Evolutionary conservation across 2,797 vertebrate species (phyloP).

Genomic region (Megalops cyprinoides): DNA sequence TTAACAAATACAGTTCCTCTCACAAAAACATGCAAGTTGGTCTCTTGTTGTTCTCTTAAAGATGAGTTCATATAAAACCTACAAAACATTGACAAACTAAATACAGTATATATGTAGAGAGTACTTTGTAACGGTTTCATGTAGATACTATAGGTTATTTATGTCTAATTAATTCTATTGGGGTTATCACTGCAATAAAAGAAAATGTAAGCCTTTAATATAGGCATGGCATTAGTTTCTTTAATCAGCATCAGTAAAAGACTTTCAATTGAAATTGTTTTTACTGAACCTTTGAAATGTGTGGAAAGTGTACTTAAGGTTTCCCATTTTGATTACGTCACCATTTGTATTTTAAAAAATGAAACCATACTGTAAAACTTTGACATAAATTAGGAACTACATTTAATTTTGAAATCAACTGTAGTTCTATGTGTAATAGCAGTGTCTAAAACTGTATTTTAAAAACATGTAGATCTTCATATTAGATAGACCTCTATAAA

Average conservation of each 20-base stretch:
- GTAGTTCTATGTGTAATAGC: background rate
- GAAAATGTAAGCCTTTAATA: background rate
- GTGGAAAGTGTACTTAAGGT: no score
- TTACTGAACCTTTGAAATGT: no score
- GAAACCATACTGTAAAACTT: no score
- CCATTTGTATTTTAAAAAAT: no score
- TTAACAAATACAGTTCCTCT: slow-evolving; percentile 69
- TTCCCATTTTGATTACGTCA: no score
- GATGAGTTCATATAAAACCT: background rate
- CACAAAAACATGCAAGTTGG: slow-evolving; percentile 33
- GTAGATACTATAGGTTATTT: background rate
- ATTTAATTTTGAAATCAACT: no score
- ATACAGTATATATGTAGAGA: no score
- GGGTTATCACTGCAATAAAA: background rate
- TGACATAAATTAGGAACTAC: no score
- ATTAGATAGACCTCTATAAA: background rate
- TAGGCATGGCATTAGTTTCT: background rate
- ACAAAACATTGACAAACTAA: background rate
- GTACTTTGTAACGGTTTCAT: background rate
- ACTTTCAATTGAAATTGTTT: no score
- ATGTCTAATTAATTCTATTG: background rate
- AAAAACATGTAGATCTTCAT: background rate
- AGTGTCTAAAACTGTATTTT: background rate
- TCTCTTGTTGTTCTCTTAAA: slow-evolving; percentile 35
- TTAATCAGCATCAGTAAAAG: no score